Evolutionary conservation across 1,140 invertebrate genomes (phyloP).

Genomic region (Dinoponera quadriceps): DNA sequence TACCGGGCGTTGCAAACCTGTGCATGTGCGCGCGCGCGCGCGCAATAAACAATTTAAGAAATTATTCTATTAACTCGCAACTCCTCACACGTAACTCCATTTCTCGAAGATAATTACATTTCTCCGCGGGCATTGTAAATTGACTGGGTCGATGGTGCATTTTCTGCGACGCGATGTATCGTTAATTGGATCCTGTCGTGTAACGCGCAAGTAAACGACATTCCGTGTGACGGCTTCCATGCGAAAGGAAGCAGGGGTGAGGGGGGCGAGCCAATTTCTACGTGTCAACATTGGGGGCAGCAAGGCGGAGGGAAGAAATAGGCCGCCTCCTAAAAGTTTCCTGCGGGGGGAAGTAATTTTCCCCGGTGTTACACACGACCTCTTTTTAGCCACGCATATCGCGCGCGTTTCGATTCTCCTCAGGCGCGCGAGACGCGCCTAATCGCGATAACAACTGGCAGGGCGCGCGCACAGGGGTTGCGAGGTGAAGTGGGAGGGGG

Average conservation of each 20-base stretch:
- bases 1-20: neutral
- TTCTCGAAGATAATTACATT: neutral
- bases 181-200: conserved; percentile 28
- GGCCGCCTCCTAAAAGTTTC: neutral
- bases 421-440: neutral
- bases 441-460: conserved; percentile 25
- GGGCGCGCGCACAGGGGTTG: neutral
- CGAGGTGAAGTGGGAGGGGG: too few relatives aligned
- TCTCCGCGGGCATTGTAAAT: neutral
- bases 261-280: neutral
- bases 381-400: neutral
- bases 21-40: too few relatives aligned
- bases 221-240: conserved; percentile 1
- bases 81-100: neutral
- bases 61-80: conserved; percentile 1
- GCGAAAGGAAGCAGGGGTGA: conserved; percentile 1
- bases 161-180: conserved; percentile 5
- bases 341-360: conserved; percentile 8
- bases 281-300: neutral
- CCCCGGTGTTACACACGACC: neutral
- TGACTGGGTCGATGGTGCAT: neutral
- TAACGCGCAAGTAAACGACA: conserved; percentile 9
- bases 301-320: neutral
- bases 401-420: conserved; percentile 28
- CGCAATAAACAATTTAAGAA: neutral